Evolutionary conservation across 1,140 invertebrate genomes (phyloP).

Genomic region (Drosophila sulfurigaster): DNA sequence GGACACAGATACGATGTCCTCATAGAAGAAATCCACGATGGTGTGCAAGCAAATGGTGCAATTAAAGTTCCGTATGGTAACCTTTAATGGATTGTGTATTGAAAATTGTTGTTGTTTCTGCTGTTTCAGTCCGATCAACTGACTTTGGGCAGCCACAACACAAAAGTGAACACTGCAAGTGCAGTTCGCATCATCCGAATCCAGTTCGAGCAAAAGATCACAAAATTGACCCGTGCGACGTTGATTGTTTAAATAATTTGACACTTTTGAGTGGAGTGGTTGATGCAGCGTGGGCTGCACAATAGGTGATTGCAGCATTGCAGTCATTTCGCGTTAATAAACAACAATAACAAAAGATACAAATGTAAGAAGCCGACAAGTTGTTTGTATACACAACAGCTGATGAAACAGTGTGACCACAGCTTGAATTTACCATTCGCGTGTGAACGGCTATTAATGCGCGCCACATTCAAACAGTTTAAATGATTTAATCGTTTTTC

Average conservation of each 20-base stretch:
- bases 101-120: conserved; percentile 82
- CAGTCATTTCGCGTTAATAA: conserved; percentile 31
- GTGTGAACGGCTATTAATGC: neutral
- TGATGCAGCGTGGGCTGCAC: conserved; percentile 70
- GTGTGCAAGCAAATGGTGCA: conserved; percentile 74
- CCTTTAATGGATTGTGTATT: conserved; percentile 79
- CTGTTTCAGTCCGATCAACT: conserved; percentile 65
- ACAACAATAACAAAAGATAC: conserved; percentile 19
- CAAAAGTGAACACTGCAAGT: conserved; percentile 72
- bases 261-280: conserved; percentile 77
- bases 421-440: conserved; percentile 2
- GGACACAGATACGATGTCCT: conserved; percentile 76
- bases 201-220: conserved; percentile 71
- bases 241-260: conserved; percentile 80
- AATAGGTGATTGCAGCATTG: conserved; percentile 23
- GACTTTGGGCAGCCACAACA: conserved; percentile 77
- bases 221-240: conserved; percentile 75
- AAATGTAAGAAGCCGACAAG: conserved; percentile 14
- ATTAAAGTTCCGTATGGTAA: conserved; percentile 72
- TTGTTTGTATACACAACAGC: conserved; percentile 31
- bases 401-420: conserved; percentile 7
- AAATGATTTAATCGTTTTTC: conserved; percentile 10
- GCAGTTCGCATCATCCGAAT: conserved; percentile 60
- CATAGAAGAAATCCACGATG: conserved; percentile 81
- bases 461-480: conserved; percentile 13